A percentile compares a stretch with the other conserved stretches of the same genome.
phyloP scores from a whole-genome alignment of 2,797 vertebrate genomes.

The Clarias laeviceps region DNA sequence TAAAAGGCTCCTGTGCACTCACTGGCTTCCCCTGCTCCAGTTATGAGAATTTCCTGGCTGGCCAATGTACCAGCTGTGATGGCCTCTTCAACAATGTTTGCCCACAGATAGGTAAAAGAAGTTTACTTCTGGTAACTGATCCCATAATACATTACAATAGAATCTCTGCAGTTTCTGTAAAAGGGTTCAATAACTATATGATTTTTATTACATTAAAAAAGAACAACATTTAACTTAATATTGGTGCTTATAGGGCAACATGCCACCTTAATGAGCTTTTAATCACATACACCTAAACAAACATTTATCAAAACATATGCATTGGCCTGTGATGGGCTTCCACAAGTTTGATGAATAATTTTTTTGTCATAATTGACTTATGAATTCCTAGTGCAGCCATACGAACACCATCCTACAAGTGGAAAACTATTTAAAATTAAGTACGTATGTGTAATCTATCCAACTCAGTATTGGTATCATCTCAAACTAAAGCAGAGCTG shows the following conservation, averaged over 20 bases:
- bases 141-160: neutral
- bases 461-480: neutral
- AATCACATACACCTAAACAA: neutral
- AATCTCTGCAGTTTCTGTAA: neutral
- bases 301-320: neutral
- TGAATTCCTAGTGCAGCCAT: neutral
- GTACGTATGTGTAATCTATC: too few relatives aligned
- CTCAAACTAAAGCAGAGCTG: neutral
- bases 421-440: neutral
- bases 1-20: constrained; percentile 79
- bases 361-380: neutral
- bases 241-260: neutral
- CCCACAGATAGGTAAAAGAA: constrained; percentile 84
- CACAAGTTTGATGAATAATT: neutral
- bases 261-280: neutral
- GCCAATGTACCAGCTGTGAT: constrained; percentile 80
- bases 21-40: constrained; percentile 83
- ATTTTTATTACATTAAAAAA: neutral
- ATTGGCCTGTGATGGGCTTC: neutral
- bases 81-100: constrained; percentile 76
- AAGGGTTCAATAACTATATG: neutral
- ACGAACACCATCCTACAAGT: neutral
- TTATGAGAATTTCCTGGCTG: constrained; percentile 82
- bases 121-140: neutral
- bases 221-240: neutral